Base-by-base conservation (phyloP, 2,113 vertebrate species). In the Percina caprodes region DNA sequence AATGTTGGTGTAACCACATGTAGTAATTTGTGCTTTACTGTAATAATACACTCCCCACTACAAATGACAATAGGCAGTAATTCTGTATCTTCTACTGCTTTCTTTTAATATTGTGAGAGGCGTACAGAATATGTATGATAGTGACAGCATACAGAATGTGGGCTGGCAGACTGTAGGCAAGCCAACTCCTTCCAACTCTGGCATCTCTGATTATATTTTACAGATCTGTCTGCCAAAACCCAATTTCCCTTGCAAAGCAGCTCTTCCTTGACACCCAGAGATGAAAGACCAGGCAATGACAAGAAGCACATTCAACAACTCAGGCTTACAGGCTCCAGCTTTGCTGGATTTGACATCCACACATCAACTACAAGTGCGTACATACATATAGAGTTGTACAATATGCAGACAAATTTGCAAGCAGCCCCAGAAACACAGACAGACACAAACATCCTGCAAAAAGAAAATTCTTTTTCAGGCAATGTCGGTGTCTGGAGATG, bases 181-280 rank as follows among this genome's bases (percentile, higher is more conserved):
- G 86, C 86, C 80, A 90, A 92, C 82, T 85, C 86, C 84, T 84
- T 89, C 86, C 89, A 85, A 86, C 85, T 77, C 82, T 55, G 69
- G 85, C 77, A 74, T 86, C 76, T 91, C 90, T 88, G 92, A 92
- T 93, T 93, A 92, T 86, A 86, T 87, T 92, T 91, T 89, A 93
- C 90, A 91, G 86, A 93, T 91, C 89, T 81, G 87, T 71, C 91
- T 93, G 93, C 91, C 92, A 90, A 92, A 82, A 74, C 82, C 86
- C 77, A 66, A 87, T 94, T 94, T 93, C 91, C 89, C 84, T 92
- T 93, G 91, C 91, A 93, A 94, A 94, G 88, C 86, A 92, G 91
- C 82, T 91, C 90, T 86, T 88, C 90, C 90, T 86, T 79, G 59
- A 82, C 85, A 86, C 75, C 63, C 49, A n/a, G 74, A 93, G 92